Base-by-base conservation (phyloP, 2,113 vertebrate species). In the Merops nubicus region DNA sequence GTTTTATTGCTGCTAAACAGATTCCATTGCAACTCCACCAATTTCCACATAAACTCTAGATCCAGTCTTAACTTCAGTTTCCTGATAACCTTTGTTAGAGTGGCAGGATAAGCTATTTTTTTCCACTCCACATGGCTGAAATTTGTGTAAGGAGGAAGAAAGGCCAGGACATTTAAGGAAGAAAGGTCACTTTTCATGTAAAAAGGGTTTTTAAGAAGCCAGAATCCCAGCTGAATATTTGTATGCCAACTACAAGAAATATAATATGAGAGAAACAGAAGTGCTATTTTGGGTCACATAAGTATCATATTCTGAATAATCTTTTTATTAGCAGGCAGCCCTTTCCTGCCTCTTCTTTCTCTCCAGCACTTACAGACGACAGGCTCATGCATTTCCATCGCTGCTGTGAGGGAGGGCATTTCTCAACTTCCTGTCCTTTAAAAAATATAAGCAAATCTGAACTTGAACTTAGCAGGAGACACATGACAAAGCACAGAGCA, bases 291-390 rank as follows among this genome's bases (percentile, higher is more conserved):
- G 77, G 74, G 74, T 88, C 48, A 69, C 62, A 4, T 56, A 93
- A 85, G 94, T 94, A 92, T 91, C 75, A 70, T 85, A 80, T 94
- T 95, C 82, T 70, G 78, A 85, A 94, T 79, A 93, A 95, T 88
- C 74, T 59, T 95, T 93, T 88, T 94, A 93, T 86, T 94, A 94
- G 54, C 54, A 94, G 63, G 62, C 93, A 91, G 81, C 8, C 59
- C 33, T 82, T 91, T 94, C 67, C 82, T 73, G 43, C 72, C 21
- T 80, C 50, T 82, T 90, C 75, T 59, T 95, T 95, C 79, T 94
- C 50, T 80, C 60, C 86, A 89, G 83, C 33, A 92, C 34, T 74
- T 68, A 73, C 50, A 95, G 72, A 91, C 63, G 53, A 88, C 60
- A 86, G 76, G 83, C 73, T 95, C 56, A 43, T 7, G 45, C 12